A percentile compares a stretch with the other conserved stretches of the same genome.
Evolutionary conservation across 92 coral and sea anemone species (phyloP).

Genomic region (Plumapathes pennacea): DNA sequence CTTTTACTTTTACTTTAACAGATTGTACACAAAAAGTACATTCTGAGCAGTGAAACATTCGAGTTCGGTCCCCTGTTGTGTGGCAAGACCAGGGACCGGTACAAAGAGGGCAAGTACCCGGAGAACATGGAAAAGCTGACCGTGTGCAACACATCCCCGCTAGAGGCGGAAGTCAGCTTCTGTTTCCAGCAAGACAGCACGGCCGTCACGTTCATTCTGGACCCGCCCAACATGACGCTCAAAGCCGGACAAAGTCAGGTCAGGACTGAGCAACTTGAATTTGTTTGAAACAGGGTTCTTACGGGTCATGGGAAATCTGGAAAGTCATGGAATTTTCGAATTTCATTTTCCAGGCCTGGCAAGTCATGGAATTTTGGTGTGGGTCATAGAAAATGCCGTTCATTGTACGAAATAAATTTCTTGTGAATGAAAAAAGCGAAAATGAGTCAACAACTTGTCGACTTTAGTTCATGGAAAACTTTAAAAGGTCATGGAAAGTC

Average conservation of each 20-base stretch:
- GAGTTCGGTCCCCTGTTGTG: constrained; percentile 98
- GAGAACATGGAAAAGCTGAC: constrained; percentile 87
- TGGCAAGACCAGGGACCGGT: constrained; percentile 92
- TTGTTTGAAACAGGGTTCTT: background rate
- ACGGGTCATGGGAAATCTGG: background rate
- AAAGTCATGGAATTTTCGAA: no score
- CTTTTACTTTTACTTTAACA: no score
- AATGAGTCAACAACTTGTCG: no score
- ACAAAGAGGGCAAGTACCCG: constrained; percentile 92
- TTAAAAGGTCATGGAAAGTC: no score
- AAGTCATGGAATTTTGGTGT: no score
- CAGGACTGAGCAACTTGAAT: no score
- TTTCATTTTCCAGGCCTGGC: no score
- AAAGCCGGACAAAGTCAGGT: constrained; percentile 93
- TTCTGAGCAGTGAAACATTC: constrained; percentile 83
- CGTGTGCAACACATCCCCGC: constrained; percentile 85
- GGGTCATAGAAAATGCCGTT: no score
- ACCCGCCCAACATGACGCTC: constrained; percentile 88
- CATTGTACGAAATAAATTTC: no score
- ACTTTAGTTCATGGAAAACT: no score
- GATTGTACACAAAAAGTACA: constrained; percentile 94
- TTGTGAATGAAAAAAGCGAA: no score
- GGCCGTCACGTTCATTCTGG: constrained; percentile 86
- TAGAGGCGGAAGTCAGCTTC: constrained; percentile 85
- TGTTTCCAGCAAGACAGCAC: constrained; percentile 93